Conservation (phyloP, 30 jellyfish, hydroid and myxozoan genomes). For the Rhopilema esculentum region DNA sequence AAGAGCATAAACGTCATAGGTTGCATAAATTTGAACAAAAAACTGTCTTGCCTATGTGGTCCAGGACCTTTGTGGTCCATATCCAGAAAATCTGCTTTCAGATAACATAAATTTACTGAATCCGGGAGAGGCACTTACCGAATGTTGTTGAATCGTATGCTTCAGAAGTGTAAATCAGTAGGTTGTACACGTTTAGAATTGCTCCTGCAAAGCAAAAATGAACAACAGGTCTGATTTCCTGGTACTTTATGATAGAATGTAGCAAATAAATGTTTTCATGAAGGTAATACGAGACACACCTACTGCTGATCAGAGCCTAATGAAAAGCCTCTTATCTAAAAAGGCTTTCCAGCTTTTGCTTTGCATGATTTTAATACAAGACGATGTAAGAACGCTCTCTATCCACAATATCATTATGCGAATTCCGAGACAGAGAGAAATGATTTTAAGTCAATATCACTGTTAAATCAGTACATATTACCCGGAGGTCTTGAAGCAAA, state of each 20-base stretch:
- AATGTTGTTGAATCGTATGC: too few species aligned
- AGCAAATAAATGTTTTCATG: background rate
- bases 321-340: background rate
- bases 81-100: background rate
- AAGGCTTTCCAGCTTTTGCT: constrained; percentile 4
- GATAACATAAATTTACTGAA: too few species aligned
- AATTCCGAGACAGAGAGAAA: background rate
- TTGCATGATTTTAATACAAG: constrained; percentile 1
- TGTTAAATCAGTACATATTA: background rate
- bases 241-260: background rate
- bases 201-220: background rate
- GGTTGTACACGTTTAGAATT: background rate
- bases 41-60: too few species aligned
- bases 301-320: background rate
- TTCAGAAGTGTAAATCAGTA: too few species aligned
- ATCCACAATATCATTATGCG: background rate
- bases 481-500: constrained; percentile 17
- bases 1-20: too few species aligned
- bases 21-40: too few species aligned
- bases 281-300: background rate
- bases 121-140: background rate
- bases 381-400: constrained; percentile 3
- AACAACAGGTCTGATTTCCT: background rate
- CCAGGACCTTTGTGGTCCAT: too few species aligned
- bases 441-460: background rate